Percentiles rank a stretch among this genome's conserved stretches.
Conservation (phyloP, 2,797 vertebrate genomes). For the Clarias laeviceps region DNA sequence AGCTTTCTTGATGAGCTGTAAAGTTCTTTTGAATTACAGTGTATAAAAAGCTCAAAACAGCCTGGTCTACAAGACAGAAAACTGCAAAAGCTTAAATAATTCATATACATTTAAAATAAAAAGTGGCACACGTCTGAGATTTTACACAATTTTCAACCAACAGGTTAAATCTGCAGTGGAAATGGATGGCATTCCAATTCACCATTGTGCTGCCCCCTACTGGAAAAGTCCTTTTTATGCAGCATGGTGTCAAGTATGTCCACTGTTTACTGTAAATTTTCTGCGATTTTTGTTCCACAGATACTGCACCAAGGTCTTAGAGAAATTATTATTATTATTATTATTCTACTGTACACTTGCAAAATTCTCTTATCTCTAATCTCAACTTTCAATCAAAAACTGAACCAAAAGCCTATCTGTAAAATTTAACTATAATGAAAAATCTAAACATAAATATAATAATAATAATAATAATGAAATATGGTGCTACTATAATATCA, state of each 20-base stretch:
- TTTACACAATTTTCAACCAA: not conserved
- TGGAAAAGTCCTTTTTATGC: not conserved
- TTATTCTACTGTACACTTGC: not conserved
- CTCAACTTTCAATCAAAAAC: not conserved
- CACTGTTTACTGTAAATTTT: not conserved
- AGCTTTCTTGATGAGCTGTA: too few relatives aligned
- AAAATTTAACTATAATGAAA: not conserved
- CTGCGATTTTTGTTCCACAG: too few relatives aligned
- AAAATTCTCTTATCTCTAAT: not conserved
- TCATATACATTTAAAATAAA: not conserved
- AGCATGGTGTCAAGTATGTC: not conserved
- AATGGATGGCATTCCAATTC: not conserved
- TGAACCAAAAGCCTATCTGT: not conserved
- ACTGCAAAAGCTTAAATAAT: not conserved
- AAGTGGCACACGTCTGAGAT: not conserved
- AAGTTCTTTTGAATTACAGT: not conserved
- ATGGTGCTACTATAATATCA: not conserved
- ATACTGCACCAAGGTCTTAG: not conserved
- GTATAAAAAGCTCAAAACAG: not conserved
- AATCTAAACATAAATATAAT: not conserved
- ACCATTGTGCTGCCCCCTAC: constrained; percentile 19
- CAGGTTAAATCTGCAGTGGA: not conserved
- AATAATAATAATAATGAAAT: not conserved
- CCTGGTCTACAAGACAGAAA: not conserved
- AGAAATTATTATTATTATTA: not conserved